Evolutionary conservation across 2,888 invertebrate species (phyloP).

Genomic region (Deilephila porcellus): DNA sequence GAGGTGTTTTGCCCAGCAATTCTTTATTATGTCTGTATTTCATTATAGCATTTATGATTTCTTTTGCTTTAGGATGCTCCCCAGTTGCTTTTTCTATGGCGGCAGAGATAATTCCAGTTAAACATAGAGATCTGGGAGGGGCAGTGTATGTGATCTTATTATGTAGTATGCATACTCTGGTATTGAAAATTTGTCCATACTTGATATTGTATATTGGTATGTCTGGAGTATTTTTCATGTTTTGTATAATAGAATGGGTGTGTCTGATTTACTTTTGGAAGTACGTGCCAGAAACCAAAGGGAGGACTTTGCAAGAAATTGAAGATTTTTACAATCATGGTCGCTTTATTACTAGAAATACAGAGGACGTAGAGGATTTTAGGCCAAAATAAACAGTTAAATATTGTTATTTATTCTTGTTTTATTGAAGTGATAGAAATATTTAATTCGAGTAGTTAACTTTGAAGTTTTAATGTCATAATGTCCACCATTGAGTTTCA

Average conservation of each 20-base stretch:
- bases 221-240: slow-evolving; percentile 40
- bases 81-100: slow-evolving; percentile 34
- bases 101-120: slow-evolving; percentile 41
- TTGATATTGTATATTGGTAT: slow-evolving; percentile 36
- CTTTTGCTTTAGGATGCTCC: slow-evolving; percentile 36
- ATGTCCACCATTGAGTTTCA: no score
- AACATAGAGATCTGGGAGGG: slow-evolving; percentile 41
- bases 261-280: slow-evolving; percentile 37
- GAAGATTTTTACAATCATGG: slow-evolving; percentile 38
- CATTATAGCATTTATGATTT: slow-evolving; percentile 35
- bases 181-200: slow-evolving; percentile 40
- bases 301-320: slow-evolving; percentile 38
- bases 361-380: no score
- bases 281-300: slow-evolving; percentile 41
- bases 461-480: no score
- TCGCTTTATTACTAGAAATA: slow-evolving; percentile 6
- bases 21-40: slow-evolving; percentile 37
- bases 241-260: slow-evolving; percentile 34
- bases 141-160: slow-evolving; percentile 37
- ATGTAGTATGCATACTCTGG: slow-evolving; percentile 35
- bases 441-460: no score
- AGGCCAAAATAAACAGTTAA: no score
- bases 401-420: no score
- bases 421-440: no score
- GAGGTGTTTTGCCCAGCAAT: slow-evolving; percentile 30